Evolutionary conservation across 2,113 vertebrate species (phyloP).

Genomic region (Perccottus glenii): DNA sequence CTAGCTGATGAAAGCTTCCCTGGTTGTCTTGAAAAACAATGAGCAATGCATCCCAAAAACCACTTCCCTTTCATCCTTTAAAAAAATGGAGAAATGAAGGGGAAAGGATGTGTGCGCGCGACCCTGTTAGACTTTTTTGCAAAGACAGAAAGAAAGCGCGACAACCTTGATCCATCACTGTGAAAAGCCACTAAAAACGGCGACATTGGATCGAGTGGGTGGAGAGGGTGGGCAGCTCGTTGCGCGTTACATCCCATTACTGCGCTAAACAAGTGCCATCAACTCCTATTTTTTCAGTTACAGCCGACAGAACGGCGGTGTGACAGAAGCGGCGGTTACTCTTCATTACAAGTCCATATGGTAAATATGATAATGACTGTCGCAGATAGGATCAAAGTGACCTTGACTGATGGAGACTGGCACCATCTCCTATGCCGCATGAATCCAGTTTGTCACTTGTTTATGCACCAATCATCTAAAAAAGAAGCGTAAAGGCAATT

Average conservation of each 20-base stretch:
- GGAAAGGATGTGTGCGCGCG: constrained; percentile 41
- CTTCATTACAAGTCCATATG: constrained; percentile 70
- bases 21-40: constrained; percentile 39
- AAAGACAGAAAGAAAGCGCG: constrained; percentile 52
- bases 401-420: constrained; percentile 64
- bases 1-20: constrained; percentile 59
- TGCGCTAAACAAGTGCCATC: constrained; percentile 66
- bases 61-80: constrained; percentile 35
- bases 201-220: constrained; percentile 47
- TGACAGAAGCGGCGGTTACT: constrained; percentile 60
- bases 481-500: constrained; percentile 25
- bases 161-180: constrained; percentile 66
- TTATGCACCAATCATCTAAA: constrained; percentile 30
- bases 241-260: constrained; percentile 63
- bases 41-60: constrained; percentile 55
- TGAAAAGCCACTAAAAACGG: constrained; percentile 42
- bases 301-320: constrained; percentile 36
- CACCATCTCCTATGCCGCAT: constrained; percentile 27
- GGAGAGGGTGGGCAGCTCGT: constrained; percentile 46
- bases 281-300: constrained; percentile 56
- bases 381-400: constrained; percentile 61
- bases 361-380: constrained; percentile 59
- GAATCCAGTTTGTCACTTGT: constrained; percentile 21
- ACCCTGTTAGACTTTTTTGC: constrained; percentile 45
- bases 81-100: constrained; percentile 56